phyloP scores from a whole-genome alignment of 2,888 invertebrate species.

The Drosophila kuntzei region DNA sequence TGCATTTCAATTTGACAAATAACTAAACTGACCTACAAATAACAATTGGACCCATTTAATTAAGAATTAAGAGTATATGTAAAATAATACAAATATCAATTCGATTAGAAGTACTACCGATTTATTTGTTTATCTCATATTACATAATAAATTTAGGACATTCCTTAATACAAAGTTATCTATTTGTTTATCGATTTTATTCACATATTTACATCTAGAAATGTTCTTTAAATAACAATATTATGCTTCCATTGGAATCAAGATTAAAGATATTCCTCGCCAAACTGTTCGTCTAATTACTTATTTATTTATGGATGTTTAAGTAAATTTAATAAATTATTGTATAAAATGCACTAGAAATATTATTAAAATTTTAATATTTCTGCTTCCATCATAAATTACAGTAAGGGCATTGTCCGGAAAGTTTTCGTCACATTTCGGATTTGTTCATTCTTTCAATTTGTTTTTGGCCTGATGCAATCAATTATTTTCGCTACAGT shows the following conservation, averaged over 20 bases:
- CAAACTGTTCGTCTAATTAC: too few relatives aligned
- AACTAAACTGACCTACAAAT: conserved; percentile 24
- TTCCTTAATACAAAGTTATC: too few relatives aligned
- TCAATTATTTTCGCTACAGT: conserved; percentile 63
- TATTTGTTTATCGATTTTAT: too few relatives aligned
- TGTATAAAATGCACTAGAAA: neutral
- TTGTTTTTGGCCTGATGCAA: conserved; percentile 42
- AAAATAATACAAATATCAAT: too few relatives aligned
- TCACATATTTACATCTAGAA: neutral
- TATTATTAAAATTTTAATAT: neutral
- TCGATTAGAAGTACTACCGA: too few relatives aligned
- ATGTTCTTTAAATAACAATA: neutral
- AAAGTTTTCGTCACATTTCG: conserved; percentile 3
- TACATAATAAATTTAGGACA: neutral
- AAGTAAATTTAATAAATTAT: too few relatives aligned
- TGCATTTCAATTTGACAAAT: conserved; percentile 29
- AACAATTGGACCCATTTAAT: neutral
- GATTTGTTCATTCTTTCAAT: conserved; percentile 12
- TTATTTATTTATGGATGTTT: too few relatives aligned
- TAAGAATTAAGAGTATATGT: too few relatives aligned
- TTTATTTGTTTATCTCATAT: neutral
- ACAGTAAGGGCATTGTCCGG: neutral
- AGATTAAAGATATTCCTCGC: too few relatives aligned
- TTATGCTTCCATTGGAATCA: too few relatives aligned
- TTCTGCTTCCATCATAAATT: neutral